Percentiles rank a stretch among this genome's conserved stretches.
These are phyloP conservation scores for Drosophila silvestris DNA, from an alignment of 2,888 invertebrate species.

Conservation along the genomic window DNA sequence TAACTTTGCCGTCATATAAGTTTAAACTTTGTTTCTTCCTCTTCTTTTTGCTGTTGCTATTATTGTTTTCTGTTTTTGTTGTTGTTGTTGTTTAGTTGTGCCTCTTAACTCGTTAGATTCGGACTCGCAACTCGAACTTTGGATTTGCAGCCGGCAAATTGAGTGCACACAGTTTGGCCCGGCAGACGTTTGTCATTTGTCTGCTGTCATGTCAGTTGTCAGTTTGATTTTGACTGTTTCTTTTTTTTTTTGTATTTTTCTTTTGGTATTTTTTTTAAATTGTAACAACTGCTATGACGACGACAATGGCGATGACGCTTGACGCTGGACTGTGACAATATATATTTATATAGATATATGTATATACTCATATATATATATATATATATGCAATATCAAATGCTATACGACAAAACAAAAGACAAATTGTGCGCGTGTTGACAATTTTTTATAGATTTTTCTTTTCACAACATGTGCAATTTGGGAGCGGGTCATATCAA, in stretches of 20 bases:
- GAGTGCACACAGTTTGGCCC: constrained; percentile 61
- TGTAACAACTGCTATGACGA: constrained; percentile 68
- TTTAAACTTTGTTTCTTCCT: not conserved
- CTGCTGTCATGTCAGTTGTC: constrained; percentile 81
- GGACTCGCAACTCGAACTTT: constrained; percentile 30
- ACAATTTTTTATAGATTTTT: constrained; percentile 67
- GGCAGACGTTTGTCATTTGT: constrained; percentile 78
- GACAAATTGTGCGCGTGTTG: constrained; percentile 66
- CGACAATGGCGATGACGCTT: constrained; percentile 7
- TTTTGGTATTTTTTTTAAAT: constrained; percentile 52
- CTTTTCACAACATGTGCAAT: constrained; percentile 16
- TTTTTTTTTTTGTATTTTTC: constrained; percentile 12
- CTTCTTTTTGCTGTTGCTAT: not conserved
- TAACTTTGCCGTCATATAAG: constrained; percentile 62
- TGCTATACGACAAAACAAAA: constrained; percentile 57
- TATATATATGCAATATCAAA: constrained; percentile 40
- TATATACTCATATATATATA: not conserved
- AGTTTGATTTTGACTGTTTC: constrained; percentile 76
- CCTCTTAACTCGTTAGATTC: constrained; percentile 52
- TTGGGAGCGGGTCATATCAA: constrained; percentile 20
- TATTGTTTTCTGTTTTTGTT: not conserved
- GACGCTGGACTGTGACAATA: constrained; percentile 24
- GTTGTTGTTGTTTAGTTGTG: constrained; percentile 48
- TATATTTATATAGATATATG: constrained; percentile 21
- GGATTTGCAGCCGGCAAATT: constrained; percentile 56